Evolutionary conservation across 2,797 vertebrate species (phyloP), one percentile per base, ranked within the genome.

Genomic region (Anguilla obscura): DNA sequence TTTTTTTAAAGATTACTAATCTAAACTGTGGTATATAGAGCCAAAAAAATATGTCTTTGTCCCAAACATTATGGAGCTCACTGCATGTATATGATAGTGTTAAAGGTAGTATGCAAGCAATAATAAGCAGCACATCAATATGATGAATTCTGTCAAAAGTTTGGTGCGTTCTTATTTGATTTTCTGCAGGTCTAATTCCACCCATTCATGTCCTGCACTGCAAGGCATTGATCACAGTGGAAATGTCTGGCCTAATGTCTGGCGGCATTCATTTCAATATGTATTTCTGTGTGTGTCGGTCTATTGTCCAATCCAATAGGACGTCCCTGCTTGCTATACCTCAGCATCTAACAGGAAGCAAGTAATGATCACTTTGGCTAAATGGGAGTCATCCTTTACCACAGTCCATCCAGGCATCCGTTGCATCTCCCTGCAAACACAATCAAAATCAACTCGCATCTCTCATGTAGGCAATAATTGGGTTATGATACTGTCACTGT

Each of bases 261-360:
- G 58, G 58, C 18, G 10, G 84, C 56, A 66, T 85, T 85, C 58
- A 10, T 85, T 63, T 85, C 54, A 85, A 85, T 85, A 36, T 60
- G 84, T 66, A 27, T 85, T 30, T 85, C 36, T 85, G 56, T 66
- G 27, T 66, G 18, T 40, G 27, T 45, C 56, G 14, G 21, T 66
- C 7, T 66, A 33, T 54, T 9, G 30, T 85, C 84, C 58, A n/a
- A 24, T 50, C 56, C 79, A 60, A 40, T 66, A 58, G 30, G 84
- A 85, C 18, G 27, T 33, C 36, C 7, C 56, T 21, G 56, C 33
- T 85, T 45, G 30, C 84, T 1, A 3, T 82, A 36, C 33, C 33
- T 85, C 36, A 45, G 33, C 4, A 21, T 85, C 18, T 45, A 85
- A 66, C 21, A 85, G 58, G 58, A 66, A 66, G 58, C 56, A 63